Evolutionary conservation across 2,113 vertebrate species (phyloP).

Genomic region (Myrmecophaga tridactyla): DNA sequence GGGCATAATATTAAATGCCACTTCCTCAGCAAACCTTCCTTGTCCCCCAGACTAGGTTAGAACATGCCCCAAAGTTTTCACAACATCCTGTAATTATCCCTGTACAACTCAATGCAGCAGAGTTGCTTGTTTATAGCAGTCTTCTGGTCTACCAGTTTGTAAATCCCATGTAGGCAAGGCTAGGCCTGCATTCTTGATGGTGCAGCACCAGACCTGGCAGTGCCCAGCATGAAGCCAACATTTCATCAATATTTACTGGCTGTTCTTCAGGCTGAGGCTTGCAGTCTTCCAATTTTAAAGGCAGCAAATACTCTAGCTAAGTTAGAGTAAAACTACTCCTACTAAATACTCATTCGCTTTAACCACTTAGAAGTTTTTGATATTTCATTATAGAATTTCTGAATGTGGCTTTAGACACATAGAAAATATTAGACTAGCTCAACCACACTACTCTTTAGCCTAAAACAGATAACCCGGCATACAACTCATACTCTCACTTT

Average conservation of each 20-base stretch:
- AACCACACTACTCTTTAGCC: neutral
- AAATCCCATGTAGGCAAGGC: neutral
- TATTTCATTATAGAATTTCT: neutral
- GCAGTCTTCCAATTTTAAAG: neutral
- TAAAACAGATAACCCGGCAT: neutral
- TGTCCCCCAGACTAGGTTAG: neutral
- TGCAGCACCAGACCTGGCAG: no score
- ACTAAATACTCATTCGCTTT: neutral
- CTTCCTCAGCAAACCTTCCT: neutral
- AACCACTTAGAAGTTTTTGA: neutral
- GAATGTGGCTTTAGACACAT: neutral
- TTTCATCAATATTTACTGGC: neutral
- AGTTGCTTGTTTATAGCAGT: neutral
- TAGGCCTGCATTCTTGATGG: neutral
- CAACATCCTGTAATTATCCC: neutral
- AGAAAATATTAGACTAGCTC: neutral
- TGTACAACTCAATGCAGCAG: fast-evolving
- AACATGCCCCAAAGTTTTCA: neutral
- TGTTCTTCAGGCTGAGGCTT: neutral
- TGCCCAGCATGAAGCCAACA: neutral
- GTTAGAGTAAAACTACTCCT: neutral
- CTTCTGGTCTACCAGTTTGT: neutral
- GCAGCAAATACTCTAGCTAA: neutral
- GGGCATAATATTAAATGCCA: neutral
- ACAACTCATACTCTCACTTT: neutral